Percentiles rank a stretch among this genome's conserved stretches.
phyloP scores from a whole-genome alignment of 1,140 invertebrate genomes.

The Helicoverpa armigera region DNA sequence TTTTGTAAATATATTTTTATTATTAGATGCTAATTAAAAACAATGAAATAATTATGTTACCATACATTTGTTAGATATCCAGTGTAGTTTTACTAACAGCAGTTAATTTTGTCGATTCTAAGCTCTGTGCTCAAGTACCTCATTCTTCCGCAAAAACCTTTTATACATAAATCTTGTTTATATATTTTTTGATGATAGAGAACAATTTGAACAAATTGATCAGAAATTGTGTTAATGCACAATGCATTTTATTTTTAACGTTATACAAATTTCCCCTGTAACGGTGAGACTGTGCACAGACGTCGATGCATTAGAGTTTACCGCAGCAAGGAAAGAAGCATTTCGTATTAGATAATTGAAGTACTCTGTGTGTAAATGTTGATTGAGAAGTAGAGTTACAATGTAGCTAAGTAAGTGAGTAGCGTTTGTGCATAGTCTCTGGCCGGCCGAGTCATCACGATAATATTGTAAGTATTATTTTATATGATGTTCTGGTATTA shows the following conservation, averaged over 20 bases:
- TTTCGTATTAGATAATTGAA: slow-evolving; percentile 1
- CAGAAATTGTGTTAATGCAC: slow-evolving; percentile 18
- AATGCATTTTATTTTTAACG: slow-evolving; percentile 20
- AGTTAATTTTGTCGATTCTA: slow-evolving; percentile 26
- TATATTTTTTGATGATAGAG: slow-evolving; percentile 21
- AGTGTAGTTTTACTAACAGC: slow-evolving; percentile 63
- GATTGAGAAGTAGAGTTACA: slow-evolving; percentile 24
- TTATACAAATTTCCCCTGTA: slow-evolving; percentile 5
- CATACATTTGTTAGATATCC: slow-evolving; percentile 66
- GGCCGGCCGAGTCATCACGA: slow-evolving; percentile 12
- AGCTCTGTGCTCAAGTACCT: slow-evolving; percentile 43
- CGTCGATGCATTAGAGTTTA: background rate
- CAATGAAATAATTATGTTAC: slow-evolving; percentile 67
- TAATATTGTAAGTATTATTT: slow-evolving; percentile 50
- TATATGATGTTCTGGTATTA: slow-evolving; percentile 66
- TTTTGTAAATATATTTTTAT: slow-evolving; percentile 73
- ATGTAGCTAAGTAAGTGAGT: slow-evolving; percentile 4
- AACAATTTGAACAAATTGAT: slow-evolving; percentile 36
- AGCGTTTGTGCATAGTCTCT: slow-evolving; percentile 33
- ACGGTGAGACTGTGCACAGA: slow-evolving; percentile 37
- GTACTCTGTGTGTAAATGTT: slow-evolving; percentile 21
- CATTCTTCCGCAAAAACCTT: slow-evolving; percentile 31
- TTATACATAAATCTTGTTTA: background rate
- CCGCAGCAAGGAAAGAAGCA: background rate
- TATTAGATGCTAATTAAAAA: slow-evolving; percentile 56